Evolutionary conservation across 2,888 invertebrate species (phyloP), one percentile per base, ranked within the genome.

Genomic region (Sclerodermus sp.): DNA sequence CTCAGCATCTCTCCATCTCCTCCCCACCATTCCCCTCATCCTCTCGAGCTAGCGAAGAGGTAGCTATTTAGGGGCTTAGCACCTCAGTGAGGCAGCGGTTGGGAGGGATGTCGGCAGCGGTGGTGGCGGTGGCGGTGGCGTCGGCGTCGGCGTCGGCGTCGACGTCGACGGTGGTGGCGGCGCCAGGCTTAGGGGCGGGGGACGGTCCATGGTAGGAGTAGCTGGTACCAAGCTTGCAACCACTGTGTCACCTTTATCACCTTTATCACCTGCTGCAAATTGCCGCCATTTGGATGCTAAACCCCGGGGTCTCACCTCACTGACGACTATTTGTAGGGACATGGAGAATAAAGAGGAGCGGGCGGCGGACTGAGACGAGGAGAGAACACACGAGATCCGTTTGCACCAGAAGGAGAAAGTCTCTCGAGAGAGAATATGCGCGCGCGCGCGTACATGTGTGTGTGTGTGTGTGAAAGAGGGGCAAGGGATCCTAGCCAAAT

Each of bases 231-330:
- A 61, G 57, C 60, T 62, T 54, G 67, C 70, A 67, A 73, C 73
- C 74, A 67, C 72, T 67, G 68, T 67, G 74, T 74, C 75, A 76
- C 74, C 76, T 76, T 75, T 76, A 75, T 75, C 74, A 74, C 75
- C 75, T 76, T 75, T 76, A 77, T 76, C 76, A 73, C 76, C 75
- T 73, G 71, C 70, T 73, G 73, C 75, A 77, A 76, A 77, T 76
- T 76, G 76, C 74, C 70, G 60, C 76, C 73, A 75, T 77, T 77
- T 76, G 70, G 70, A 76, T 76, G 75, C 70, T 76, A 76, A 76
- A 70, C 71, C 70, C 67, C 62, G 50, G 65, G 65, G 67, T 70
- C 70, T 68, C 72, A 64, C 68, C 69, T 65, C 58, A 63, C 71
- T 70, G 68, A 70, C 70, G 68, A 72, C 71, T 72, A 71, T 74